Percentiles rank a stretch among this genome's conserved stretches.
Evolutionary conservation across 2,797 vertebrate genomes (phyloP).

Genomic region (Manis crassicaudata): DNA sequence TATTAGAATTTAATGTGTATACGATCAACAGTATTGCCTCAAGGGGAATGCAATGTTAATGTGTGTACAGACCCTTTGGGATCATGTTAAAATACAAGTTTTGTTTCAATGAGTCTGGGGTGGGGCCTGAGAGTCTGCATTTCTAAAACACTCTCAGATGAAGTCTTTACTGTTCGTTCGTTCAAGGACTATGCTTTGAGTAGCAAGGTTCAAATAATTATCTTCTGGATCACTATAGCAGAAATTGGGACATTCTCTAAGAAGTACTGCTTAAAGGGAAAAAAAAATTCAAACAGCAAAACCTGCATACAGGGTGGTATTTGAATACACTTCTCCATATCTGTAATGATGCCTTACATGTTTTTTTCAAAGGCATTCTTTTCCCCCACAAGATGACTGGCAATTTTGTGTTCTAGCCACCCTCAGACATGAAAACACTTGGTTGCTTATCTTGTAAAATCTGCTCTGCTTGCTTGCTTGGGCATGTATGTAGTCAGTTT

Average conservation of each 20-base stretch:
- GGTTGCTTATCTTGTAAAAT: slow-evolving; percentile 84
- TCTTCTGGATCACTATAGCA: not conserved
- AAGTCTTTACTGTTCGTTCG: not conserved
- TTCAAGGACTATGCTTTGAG: not conserved
- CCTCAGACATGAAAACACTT: slow-evolving; percentile 81
- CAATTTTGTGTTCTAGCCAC: slow-evolving; percentile 81
- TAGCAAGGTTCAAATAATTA: not conserved
- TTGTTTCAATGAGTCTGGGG: slow-evolving; percentile 1
- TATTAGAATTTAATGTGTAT: slow-evolving; percentile 43
- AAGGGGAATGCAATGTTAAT: not conserved
- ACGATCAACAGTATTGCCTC: not conserved
- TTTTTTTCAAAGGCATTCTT: slow-evolving; percentile 78
- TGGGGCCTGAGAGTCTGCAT: slow-evolving; percentile 14
- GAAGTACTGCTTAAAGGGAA: not conserved
- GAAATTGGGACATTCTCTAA: not conserved
- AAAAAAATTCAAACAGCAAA: slow-evolving; percentile 2
- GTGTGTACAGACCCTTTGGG: not conserved
- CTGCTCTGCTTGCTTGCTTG: slow-evolving; percentile 72
- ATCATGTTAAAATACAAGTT: not conserved
- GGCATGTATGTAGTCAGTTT: slow-evolving; percentile 82
- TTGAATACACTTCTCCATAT: slow-evolving; percentile 25
- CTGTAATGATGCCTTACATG: slow-evolving; percentile 68
- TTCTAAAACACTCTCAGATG: not conserved
- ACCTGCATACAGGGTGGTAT: not conserved
- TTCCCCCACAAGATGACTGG: slow-evolving; percentile 77